Evolutionary conservation across 2,113 vertebrate species (phyloP).

Genomic region (Trichomycterus rosablanca): DNA sequence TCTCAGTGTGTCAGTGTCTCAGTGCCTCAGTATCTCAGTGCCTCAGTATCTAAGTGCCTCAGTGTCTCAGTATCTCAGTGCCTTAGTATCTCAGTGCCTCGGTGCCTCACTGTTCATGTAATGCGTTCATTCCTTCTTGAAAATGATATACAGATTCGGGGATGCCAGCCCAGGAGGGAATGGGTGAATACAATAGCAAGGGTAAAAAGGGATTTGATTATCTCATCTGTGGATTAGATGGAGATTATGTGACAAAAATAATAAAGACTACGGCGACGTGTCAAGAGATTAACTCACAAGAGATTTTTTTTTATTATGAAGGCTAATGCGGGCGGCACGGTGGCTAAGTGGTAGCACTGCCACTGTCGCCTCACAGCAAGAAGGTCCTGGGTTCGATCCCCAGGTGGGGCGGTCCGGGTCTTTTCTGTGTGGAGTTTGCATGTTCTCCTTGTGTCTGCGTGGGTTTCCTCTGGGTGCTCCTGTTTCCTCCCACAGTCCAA

Average conservation of each 20-base stretch:
- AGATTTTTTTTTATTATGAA: constrained; percentile 17
- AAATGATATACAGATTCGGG: constrained; percentile 47
- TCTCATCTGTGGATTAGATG: constrained; percentile 56
- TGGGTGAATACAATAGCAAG: constrained; percentile 50
- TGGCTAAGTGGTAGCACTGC: no score
- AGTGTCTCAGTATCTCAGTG: constrained; percentile 46
- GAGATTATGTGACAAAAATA: constrained; percentile 52
- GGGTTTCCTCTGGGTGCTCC: no score
- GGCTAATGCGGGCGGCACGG: no score
- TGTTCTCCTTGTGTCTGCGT: no score
- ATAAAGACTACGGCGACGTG: constrained; percentile 53
- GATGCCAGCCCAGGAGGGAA: constrained; percentile 48
- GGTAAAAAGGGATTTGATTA: constrained; percentile 61
- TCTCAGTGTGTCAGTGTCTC: constrained; percentile 45
- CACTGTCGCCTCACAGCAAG: no score
- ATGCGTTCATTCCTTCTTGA: constrained; percentile 44
- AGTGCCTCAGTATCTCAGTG: constrained; percentile 45
- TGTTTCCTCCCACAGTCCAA: no score
- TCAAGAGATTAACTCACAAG: constrained; percentile 53
- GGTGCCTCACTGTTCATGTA: constrained; percentile 53
- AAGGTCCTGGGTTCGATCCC: no score
- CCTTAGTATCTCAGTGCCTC: constrained; percentile 27
- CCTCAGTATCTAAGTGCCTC: constrained; percentile 47
- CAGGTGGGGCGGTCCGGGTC: no score
- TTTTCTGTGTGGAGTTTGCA: no score